Evolutionary conservation across 2,113 vertebrate genomes (phyloP), one percentile per base, ranked within the genome.

Genomic region (Notarius lentiginosus): DNA sequence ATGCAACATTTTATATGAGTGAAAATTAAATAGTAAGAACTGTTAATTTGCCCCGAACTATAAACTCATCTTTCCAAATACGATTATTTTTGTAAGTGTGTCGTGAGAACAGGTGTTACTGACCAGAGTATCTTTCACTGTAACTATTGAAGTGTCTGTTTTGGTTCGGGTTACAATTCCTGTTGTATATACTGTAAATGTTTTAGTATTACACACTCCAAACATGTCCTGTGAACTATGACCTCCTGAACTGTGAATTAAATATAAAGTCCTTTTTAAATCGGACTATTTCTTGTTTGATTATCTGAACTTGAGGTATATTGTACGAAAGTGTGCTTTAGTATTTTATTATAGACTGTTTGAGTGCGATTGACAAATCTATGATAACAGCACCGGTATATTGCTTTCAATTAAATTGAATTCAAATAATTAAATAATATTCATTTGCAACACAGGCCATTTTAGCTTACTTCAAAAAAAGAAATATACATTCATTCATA

Each of bases 401-500:
- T 86, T 86, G 55, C 41, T 82, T 70, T 70, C 70, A 83, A 84
- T 87, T 47, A 53, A 84, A 51, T 2, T 87, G 1, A 51, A 87
- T 47, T 72, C 77, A 87, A 87, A 73, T 83, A 41, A 85, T 84
- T 84, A 18, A 51, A 34, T 63, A 73, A 83, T 84, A 73, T 58
- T 17, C 30, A 76, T 51, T 7, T 72, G 41, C 17, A 76, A 82
- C 53, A 82, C 49, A 75, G 47, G 30, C 56, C 47, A 61, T 30
- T 87, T 58, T 79, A 82, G 83, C 27, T 70, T 61, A 65, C 11
- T 18, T 61, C 92, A 92, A 90, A 90, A 93, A 79, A 60, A 72
- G 9, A 34, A 30, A 18, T 30, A 81, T 87, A 93, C 92, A 95
- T 94, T 94, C 89, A 92, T 93, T 93, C 89, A 92, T 95, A 93